Conservation (phyloP, 2,888 invertebrate species). For the Schizaphis graminum region DNA sequence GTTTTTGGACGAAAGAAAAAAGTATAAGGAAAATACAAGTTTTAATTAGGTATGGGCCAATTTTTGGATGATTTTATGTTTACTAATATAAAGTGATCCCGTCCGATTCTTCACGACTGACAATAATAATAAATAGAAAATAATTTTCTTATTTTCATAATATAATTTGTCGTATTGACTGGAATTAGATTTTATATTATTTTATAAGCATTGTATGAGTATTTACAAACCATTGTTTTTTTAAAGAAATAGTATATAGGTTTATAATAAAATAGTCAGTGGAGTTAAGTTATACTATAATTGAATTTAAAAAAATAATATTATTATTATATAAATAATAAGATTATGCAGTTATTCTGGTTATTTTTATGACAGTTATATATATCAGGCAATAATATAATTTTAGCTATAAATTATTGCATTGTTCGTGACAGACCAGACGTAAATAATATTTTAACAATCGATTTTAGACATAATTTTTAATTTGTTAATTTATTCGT, state of each 20-base stretch:
- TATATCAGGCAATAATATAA: not conserved
- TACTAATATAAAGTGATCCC: not conserved
- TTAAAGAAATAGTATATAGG: not conserved
- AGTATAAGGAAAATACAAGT: not conserved
- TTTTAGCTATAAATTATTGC: not conserved
- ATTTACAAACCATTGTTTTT: not conserved
- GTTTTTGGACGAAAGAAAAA: not conserved
- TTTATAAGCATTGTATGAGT: not conserved
- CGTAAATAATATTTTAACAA: not conserved
- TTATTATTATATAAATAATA: not conserved
- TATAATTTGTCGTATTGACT: not conserved
- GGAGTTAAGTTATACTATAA: not conserved
- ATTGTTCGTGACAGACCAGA: slow-evolving; percentile 13
- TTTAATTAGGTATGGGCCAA: not conserved
- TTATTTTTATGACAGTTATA: slow-evolving; percentile 13
- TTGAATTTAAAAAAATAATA: not conserved
- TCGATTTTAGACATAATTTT: not conserved
- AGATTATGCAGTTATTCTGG: not conserved
- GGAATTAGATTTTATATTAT: not conserved
- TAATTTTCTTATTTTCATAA: not conserved
- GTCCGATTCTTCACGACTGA: not conserved
- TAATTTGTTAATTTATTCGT: slow-evolving; percentile 20
- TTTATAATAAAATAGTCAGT: not conserved
- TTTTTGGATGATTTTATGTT: not conserved
- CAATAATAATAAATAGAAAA: not conserved